A percentile compares a stretch with the other conserved stretches of the same genome.
Evolutionary conservation across 2,888 invertebrate species (phyloP).

Genomic region (Flexamia atlantica): DNA sequence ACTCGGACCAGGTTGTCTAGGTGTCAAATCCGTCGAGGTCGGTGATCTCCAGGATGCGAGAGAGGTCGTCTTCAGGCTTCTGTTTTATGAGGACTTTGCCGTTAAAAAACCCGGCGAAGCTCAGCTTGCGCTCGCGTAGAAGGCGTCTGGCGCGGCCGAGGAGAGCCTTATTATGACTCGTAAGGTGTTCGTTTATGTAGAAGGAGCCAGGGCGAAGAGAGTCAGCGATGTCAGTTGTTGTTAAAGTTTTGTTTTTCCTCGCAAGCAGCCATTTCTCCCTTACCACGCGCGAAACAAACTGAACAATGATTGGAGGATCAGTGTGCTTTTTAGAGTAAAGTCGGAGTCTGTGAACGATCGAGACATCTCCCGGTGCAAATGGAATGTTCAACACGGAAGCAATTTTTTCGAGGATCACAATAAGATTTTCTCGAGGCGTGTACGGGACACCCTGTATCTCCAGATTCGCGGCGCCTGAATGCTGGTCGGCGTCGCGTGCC

Average conservation of each 20-base stretch:
- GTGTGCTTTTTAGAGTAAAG: conserved; percentile 14
- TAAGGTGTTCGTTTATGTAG: conserved; percentile 9
- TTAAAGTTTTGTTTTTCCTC: neutral
- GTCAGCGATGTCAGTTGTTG: neutral
- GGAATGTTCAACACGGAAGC: neutral
- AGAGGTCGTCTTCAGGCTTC: neutral
- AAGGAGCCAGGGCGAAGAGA: neutral
- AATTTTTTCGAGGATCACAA: neutral
- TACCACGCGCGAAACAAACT: neutral
- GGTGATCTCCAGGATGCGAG: neutral
- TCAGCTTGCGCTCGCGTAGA: neutral
- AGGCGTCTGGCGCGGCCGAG: conserved; percentile 17
- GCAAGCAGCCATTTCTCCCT: neutral
- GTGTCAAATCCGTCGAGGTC: neutral
- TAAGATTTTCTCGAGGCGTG: neutral
- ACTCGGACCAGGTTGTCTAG: neutral
- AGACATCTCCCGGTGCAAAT: neutral
- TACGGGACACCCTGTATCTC: neutral
- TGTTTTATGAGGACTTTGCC: neutral
- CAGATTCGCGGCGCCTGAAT: neutral
- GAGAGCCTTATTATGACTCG: neutral
- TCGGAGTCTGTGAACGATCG: conserved; percentile 9
- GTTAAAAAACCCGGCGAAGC: neutral
- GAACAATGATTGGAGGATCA: conserved; percentile 6
- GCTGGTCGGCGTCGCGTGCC: conserved; percentile 25